Conservation (phyloP, 1,140 invertebrate species). For the Drosophila guanche region DNA sequence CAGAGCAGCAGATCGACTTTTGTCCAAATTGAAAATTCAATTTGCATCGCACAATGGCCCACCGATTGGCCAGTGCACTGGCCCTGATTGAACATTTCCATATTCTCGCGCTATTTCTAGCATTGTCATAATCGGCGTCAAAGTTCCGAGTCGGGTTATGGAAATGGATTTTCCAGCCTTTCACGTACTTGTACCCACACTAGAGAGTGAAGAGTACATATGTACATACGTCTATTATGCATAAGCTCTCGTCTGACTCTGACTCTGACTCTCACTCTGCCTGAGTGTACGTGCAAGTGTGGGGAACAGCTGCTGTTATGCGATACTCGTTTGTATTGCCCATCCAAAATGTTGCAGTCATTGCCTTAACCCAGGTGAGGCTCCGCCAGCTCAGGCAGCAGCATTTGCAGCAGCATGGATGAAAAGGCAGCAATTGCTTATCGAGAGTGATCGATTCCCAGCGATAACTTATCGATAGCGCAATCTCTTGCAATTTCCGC, state of each 20-base stretch:
- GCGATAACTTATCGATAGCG: no score
- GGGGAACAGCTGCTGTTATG: slow-evolving; percentile 69
- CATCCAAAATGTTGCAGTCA: slow-evolving; percentile 65
- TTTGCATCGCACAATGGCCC: slow-evolving; percentile 61
- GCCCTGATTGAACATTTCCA: slow-evolving; percentile 64
- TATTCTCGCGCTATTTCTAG: slow-evolving; percentile 66
- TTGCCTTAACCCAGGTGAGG: slow-evolving; percentile 44
- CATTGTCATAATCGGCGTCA: slow-evolving; percentile 64
- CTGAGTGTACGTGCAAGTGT: background rate
- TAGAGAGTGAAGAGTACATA: slow-evolving; percentile 17
- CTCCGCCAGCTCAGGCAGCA: background rate
- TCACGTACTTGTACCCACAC: slow-evolving; percentile 5
- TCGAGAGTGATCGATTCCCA: no score
- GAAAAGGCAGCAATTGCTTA: no score
- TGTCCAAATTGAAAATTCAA: slow-evolving; percentile 61
- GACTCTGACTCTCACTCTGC: background rate
- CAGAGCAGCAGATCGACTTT: slow-evolving; percentile 17
- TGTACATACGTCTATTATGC: slow-evolving; percentile 72
- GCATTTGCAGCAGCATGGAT: no score
- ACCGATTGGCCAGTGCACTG: slow-evolving; percentile 28
- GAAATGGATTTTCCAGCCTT: slow-evolving; percentile 64
- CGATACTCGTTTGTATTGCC: slow-evolving; percentile 33
- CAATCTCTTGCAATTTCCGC: background rate
- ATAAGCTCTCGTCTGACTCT: slow-evolving; percentile 47
- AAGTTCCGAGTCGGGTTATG: slow-evolving; percentile 52